Evolutionary conservation across 2,888 invertebrate genomes (phyloP).

Genomic region (Coenonympha arcania): DNA sequence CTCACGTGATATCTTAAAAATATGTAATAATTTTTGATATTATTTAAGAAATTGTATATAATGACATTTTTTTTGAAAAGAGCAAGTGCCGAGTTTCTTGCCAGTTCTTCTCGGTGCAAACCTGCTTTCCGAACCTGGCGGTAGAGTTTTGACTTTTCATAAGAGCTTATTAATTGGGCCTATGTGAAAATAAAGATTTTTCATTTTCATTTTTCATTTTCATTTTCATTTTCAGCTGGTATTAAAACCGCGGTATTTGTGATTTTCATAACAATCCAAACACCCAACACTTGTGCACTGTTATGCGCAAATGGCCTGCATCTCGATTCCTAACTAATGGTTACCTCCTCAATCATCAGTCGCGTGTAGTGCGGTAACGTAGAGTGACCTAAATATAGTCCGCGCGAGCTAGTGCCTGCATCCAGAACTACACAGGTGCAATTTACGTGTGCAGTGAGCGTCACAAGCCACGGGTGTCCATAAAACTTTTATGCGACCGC

Average conservation of each 20-base stretch:
- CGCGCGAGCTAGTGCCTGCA: background rate
- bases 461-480: constrained; percentile 17
- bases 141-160: too few relatives aligned
- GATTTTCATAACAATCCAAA: background rate
- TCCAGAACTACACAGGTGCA: constrained; percentile 1
- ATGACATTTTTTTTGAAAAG: too few relatives aligned
- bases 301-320: background rate
- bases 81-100: too few relatives aligned
- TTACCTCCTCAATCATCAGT: constrained; percentile 12
- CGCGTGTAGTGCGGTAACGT: constrained; percentile 18
- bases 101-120: too few relatives aligned
- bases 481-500: constrained; percentile 19
- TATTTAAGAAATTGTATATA: too few relatives aligned
- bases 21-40: too few relatives aligned
- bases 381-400: constrained; percentile 14
- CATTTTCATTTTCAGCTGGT: too few relatives aligned
- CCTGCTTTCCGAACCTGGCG: too few relatives aligned
- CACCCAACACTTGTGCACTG: background rate
- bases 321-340: background rate
- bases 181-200: too few relatives aligned
- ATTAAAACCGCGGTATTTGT: background rate
- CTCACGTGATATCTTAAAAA: too few relatives aligned
- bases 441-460: constrained; percentile 7
- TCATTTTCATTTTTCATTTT: too few relatives aligned
- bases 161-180: too few relatives aligned